Conservation (phyloP, 2,797 vertebrate genomes). For the Paramormyrops hopkinsi region DNA sequence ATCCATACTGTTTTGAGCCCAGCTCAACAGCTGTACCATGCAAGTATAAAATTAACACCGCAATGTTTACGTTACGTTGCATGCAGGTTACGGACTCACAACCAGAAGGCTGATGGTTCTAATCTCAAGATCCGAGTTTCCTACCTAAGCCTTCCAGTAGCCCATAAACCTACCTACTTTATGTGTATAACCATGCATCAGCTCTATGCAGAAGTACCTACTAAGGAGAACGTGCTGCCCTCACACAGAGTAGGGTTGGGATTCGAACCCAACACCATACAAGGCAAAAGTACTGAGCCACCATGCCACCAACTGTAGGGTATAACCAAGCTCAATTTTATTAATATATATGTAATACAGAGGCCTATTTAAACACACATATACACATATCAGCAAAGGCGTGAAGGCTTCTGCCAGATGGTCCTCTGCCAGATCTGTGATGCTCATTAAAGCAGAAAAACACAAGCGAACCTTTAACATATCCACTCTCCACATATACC, state of each 20-base stretch:
- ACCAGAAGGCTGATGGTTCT: not conserved
- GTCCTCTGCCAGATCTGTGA: not conserved
- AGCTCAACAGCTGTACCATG: not conserved
- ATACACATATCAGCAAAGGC: not conserved
- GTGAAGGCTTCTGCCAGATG: not conserved
- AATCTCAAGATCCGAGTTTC: not conserved
- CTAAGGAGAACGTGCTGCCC: not conserved
- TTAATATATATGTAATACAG: not conserved
- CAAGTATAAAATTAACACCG: not conserved
- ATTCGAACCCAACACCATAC: not conserved
- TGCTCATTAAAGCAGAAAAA: not conserved
- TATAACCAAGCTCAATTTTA: not conserved
- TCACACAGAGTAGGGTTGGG: not conserved
- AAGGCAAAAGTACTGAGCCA: not conserved
- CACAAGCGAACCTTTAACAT: not conserved
- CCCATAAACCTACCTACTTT: not conserved
- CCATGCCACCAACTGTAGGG: not conserved
- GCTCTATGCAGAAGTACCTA: not conserved
- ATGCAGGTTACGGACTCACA: not conserved
- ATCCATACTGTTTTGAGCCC: not conserved
- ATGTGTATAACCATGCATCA: not conserved
- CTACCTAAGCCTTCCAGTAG: not conserved
- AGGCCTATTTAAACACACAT: not conserved
- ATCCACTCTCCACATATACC: not conserved
- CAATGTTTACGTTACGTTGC: not conserved